A percentile compares a stretch with the other conserved stretches of the same genome.
phyloP scores from a whole-genome alignment of 2,888 invertebrate species.

The Polydesmus complanatus region DNA sequence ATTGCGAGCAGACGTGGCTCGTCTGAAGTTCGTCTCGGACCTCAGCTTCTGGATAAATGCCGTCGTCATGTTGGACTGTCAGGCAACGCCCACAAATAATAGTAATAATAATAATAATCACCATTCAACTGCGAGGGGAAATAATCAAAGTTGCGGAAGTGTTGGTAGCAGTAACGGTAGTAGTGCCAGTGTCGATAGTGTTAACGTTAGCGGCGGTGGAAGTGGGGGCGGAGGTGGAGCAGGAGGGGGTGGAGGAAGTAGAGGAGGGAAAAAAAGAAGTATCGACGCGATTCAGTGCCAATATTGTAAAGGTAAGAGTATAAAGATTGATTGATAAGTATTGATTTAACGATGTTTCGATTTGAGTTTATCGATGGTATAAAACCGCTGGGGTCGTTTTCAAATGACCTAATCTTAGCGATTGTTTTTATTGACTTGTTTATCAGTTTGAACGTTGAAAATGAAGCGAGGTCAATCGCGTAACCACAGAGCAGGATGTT shows the following conservation, averaged over 20 bases:
- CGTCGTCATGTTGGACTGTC: constrained; percentile 3
- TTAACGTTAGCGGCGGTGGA: background rate
- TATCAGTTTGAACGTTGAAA: background rate
- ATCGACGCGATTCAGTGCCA: background rate
- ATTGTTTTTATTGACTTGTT: too few relatives aligned
- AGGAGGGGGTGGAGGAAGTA: background rate
- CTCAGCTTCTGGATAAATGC: background rate
- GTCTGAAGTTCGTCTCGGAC: background rate
- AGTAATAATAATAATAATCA: background rate
- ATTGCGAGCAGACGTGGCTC: background rate
- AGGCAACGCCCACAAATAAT: background rate
- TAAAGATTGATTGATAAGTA: too few relatives aligned
- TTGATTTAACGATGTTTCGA: too few relatives aligned
- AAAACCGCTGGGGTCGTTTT: too few relatives aligned
- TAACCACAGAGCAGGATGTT: background rate
- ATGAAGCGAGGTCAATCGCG: background rate
- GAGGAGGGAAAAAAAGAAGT: background rate
- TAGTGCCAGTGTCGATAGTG: background rate
- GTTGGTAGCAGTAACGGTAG: background rate
- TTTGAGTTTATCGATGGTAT: too few relatives aligned
- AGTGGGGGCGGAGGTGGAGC: background rate
- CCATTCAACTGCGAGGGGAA: background rate
- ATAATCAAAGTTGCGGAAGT: background rate
- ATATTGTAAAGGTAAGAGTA: background rate
- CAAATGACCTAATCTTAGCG: too few relatives aligned